phyloP scores from a whole-genome alignment of 2,797 vertebrate species.

The Jordanella pulchra region DNA sequence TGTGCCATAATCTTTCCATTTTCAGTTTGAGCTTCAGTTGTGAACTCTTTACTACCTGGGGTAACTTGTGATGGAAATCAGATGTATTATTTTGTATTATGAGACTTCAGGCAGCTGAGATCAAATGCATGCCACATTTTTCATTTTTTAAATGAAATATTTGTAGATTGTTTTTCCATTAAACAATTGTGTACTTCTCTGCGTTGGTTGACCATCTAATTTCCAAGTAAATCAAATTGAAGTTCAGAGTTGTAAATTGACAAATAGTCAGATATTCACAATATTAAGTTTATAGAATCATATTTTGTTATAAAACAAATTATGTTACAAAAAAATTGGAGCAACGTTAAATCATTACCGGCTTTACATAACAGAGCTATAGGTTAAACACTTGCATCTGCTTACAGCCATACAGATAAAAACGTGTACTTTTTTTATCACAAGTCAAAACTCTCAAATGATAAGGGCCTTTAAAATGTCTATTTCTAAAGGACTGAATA shows the following conservation, averaged over 20 bases:
- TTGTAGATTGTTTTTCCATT: background rate
- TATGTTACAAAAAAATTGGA: background rate
- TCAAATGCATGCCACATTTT: background rate
- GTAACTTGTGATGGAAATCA: background rate
- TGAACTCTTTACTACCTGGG: no score
- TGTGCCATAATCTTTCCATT: no score
- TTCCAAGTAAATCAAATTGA: background rate
- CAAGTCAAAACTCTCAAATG: background rate
- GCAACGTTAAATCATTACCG: background rate
- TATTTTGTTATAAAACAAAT: conserved; percentile 2
- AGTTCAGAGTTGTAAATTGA: background rate
- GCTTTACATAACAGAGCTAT: background rate
- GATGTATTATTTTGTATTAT: background rate
- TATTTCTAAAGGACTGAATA: conserved; percentile 18
- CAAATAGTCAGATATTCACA: background rate
- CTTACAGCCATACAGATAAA: conserved; percentile 14
- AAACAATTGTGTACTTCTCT: background rate
- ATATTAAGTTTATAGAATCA: background rate
- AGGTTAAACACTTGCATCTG: background rate
- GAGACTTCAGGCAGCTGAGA: background rate
- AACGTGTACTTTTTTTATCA: background rate
- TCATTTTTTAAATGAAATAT: background rate
- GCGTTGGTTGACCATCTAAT: background rate
- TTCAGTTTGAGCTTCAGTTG: no score
- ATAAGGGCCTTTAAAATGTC: background rate